Percentiles rank a stretch among this genome's conserved stretches.
These are phyloP conservation scores for Cylloceria caligata DNA, from an alignment of 2,888 invertebrate species.

Conservation along the genomic window DNA sequence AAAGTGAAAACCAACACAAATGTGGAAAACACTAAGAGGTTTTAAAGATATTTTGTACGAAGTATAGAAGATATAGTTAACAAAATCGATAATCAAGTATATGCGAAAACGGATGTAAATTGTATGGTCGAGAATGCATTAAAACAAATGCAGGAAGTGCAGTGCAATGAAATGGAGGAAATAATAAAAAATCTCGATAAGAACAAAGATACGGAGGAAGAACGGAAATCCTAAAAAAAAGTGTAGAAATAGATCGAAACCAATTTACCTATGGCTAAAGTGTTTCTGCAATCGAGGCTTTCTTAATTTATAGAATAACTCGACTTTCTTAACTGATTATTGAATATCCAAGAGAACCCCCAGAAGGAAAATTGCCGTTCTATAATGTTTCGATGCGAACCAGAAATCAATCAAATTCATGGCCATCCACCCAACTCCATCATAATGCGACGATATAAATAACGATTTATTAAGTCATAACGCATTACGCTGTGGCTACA, in stretches of 20 bases:
- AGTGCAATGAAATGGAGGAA: too few species aligned
- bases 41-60: too few species aligned
- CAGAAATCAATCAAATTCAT: slow-evolving; percentile 4
- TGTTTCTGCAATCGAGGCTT: not conserved
- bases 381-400: not conserved
- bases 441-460: slow-evolving; percentile 12
- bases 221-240: not conserved
- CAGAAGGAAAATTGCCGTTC: not conserved
- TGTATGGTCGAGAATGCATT: too few species aligned
- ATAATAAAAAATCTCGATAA: too few species aligned
- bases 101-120: too few species aligned
- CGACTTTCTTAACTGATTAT: not conserved
- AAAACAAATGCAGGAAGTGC: too few species aligned
- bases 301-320: not conserved
- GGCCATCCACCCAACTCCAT: not conserved
- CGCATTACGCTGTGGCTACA: not conserved
- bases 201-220: too few species aligned
- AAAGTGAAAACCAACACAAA: too few species aligned
- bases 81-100: too few species aligned
- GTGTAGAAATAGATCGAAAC: not conserved
- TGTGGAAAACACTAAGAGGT: too few species aligned
- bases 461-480: slow-evolving; percentile 11
- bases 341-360: not conserved
- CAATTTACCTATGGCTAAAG: not conserved
- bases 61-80: too few species aligned